Base-by-base conservation (phyloP, 2,113 vertebrate species). In the Recurvirostra avosetta region DNA sequence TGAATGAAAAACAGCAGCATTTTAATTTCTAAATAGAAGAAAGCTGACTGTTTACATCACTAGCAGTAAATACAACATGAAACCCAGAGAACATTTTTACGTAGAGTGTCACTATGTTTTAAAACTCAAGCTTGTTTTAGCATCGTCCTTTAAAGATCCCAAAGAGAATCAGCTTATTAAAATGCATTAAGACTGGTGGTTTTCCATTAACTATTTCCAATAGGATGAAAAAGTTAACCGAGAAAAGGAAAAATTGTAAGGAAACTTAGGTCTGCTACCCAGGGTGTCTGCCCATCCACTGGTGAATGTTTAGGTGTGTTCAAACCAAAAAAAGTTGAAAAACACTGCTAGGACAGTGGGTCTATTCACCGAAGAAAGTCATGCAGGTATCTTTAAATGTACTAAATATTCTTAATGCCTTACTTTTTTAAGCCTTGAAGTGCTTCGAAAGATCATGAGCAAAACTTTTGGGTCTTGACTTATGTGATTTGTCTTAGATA, bases 81-180 rank as follows among this genome's bases (percentile, higher is more conserved):
- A 79, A 83, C 9, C 4, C 8, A 4, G 23, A 84, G 34, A 94
- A 83, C 3, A 22, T 59, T 92, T 94, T 83, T 66, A 88, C 50
- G 83, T 38, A 27, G 43, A 82, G 12, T 20, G 21, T 49, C 59
- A 50, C 92, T 70, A 7, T 8, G n/a, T 45, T 86, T 93, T 82
- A 95, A 93, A 93, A 83, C 63, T 93, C 58, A 83, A 68, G 63
- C 49, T 83, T 90, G 58, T 75, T 95, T 90, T 49, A 91, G 43
- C 76, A 72, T 27, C 85, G 47, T 50, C 56, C 56, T 91, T 96
- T 76, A 77, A 75, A 90, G 65, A 75, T 79, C 84, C 62, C 73
- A 68, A 40, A 82, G 65, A 94, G 77, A 96, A 85, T 87, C 81
- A 72, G 85, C 49, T 91, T 82, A 79, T 27, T 91, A 91, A 94